Evolutionary conservation across 2,113 vertebrate genomes (phyloP), one percentile per base, ranked within the genome.

Genomic region (Mormyrus iriodes): DNA sequence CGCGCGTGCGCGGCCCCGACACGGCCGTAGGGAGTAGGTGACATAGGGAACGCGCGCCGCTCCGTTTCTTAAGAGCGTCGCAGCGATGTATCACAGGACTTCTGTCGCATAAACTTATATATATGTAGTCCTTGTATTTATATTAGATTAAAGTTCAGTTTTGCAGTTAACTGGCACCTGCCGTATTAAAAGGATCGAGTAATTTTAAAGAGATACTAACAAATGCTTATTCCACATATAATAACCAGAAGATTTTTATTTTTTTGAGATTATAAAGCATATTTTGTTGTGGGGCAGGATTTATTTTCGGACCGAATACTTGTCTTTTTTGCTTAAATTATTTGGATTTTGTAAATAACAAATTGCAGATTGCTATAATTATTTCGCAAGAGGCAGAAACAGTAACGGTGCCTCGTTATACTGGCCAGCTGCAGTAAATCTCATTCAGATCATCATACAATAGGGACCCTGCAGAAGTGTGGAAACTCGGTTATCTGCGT

Each of bases 31-130:
- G 53, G 88, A 76, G 90, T 52, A 87, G 73, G 46, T 87, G 65
- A 46, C 76, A 76, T 89, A 87, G 90, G 85, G 90, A 82, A 85
- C 90, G 90, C 91, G 90, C 91, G 79, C 39, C 65, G 55, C 42
- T 76, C 87, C 52, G 87, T 90, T 46, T 88, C 88, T 89, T 76
- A 52, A 88, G 55, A 85, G 69, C 49, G 88, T 88, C 17, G 69
- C n/a, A 85, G 69, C 49, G 88, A 87, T 24, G 69, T 8, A 65
- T 27, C 61, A 24, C 61, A 27, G 61, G 61, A 65, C 61, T 65
- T 65, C 3, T 27, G 61, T 65, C 61, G 24, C 12, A 65, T 61
- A 24, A 65, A 65, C 27, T 65, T 65, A n/a, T 65, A 65, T 27
- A 65, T 65, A 27, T 10, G n/a, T 12, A 65, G 61, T 27, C n/a